These are phyloP conservation scores for Chymomyza caudatula DNA, from an alignment of 2,888 invertebrate genomes.

Conservation along the genomic window DNA sequence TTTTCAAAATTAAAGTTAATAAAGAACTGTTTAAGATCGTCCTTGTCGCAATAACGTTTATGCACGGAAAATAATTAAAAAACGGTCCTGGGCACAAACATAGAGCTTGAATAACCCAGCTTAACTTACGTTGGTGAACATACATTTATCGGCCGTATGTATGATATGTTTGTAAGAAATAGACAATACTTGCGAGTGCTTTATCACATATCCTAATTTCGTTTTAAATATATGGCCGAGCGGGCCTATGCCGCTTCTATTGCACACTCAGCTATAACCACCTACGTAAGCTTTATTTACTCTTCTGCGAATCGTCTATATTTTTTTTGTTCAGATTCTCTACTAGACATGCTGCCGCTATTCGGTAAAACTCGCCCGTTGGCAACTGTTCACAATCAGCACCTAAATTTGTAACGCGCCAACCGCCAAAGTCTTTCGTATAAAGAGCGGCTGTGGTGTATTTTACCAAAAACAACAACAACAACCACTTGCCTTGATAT, in stretches of 20 bases:
- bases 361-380: neutral
- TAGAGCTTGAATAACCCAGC: neutral
- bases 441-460: slow-evolving; percentile 43
- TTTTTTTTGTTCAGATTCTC: neutral
- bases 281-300: too few species aligned
- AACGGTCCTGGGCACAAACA: too few species aligned
- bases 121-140: neutral
- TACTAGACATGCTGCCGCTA: slow-evolving; percentile 7
- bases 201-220: neutral
- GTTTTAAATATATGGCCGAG: neutral
- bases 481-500: neutral
- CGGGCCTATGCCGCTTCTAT: too few species aligned
- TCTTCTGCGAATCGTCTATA: neutral
- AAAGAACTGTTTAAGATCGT: too few species aligned
- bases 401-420: slow-evolving; percentile 52
- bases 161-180: neutral
- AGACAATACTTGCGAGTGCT: too few species aligned
- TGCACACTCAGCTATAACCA: too few species aligned
- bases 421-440: slow-evolving; percentile 37
- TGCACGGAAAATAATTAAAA: too few species aligned
- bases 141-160: too few species aligned
- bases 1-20: too few species aligned
- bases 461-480: neutral
- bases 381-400: slow-evolving; percentile 57
- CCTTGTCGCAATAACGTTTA: too few species aligned